Percentiles rank a stretch among this genome's conserved stretches.
These are phyloP conservation scores for Picathartes gymnocephalus DNA, from an alignment of 2,113 vertebrate genomes.

Conservation along the genomic window DNA sequence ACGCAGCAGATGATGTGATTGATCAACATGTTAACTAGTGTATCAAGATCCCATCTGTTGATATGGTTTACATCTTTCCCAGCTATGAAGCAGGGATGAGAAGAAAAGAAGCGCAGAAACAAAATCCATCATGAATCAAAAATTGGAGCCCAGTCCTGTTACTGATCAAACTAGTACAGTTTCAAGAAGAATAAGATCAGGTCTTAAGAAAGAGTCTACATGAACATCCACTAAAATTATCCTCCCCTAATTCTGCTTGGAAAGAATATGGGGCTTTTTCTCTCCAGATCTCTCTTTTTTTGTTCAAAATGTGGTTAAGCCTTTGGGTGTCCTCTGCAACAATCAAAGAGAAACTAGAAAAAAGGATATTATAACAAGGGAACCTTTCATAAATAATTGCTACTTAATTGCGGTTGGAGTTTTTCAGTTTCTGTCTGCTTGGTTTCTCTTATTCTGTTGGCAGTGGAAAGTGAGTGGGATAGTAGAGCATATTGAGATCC, in stretches of 20 bases:
- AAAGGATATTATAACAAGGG: neutral
- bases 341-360: neutral
- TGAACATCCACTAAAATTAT: neutral
- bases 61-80: neutral
- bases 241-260: neutral
- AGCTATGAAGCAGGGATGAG: neutral
- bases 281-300: neutral
- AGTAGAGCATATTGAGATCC: neutral
- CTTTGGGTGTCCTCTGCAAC: neutral
- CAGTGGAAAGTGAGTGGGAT: neutral
- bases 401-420: neutral
- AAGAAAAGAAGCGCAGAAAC: neutral
- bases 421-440: neutral
- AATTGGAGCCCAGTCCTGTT: neutral
- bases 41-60: slow-evolving; percentile 62
- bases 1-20: slow-evolving; percentile 46
- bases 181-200: neutral
- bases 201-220: neutral
- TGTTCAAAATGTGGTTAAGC: neutral
- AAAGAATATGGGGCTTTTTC: neutral
- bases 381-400: neutral
- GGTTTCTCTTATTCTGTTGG: neutral
- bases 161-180: neutral
- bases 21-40: slow-evolving; percentile 44
- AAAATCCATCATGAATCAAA: neutral